Conservation (phyloP, 2,797 vertebrate species). For the Trachops cirrhosus region DNA sequence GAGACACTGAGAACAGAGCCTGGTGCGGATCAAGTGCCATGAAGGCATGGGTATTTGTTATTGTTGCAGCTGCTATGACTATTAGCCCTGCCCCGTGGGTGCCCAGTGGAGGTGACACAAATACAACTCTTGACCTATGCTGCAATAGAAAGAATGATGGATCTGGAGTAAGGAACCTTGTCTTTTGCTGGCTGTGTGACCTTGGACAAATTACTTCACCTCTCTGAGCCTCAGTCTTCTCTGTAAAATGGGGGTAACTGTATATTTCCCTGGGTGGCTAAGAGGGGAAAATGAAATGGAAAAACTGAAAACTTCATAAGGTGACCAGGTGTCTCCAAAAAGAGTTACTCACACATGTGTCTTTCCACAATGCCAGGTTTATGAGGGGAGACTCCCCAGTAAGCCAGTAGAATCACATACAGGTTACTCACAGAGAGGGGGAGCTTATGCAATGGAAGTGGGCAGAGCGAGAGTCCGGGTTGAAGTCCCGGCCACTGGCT, state of each 20-base stretch:
- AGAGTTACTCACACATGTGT: not conserved
- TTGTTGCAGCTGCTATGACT: accelerated
- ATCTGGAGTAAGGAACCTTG: not conserved
- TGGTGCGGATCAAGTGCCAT: accelerated
- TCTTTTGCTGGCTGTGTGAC: not conserved
- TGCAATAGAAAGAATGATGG: not conserved
- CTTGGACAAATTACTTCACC: not conserved
- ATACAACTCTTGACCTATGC: not conserved
- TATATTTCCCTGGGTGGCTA: not conserved
- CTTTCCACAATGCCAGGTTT: not conserved
- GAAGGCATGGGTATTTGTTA: accelerated
- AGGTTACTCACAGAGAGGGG: not conserved
- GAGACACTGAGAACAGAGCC: not conserved
- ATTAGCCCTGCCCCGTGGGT: not conserved
- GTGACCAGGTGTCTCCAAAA: not conserved
- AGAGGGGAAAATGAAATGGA: not conserved
- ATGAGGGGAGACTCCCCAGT: no score
- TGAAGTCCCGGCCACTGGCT: not conserved
- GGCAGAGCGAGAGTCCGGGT: not conserved
- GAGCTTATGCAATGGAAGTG: not conserved
- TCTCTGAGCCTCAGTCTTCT: not conserved
- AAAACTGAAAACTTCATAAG: not conserved
- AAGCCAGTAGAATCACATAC: not conserved
- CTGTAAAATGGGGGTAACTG: not conserved
- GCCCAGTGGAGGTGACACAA: accelerated